Base-by-base conservation (phyloP, 2,113 vertebrate genomes). In the Laterallus jamaicensis region DNA sequence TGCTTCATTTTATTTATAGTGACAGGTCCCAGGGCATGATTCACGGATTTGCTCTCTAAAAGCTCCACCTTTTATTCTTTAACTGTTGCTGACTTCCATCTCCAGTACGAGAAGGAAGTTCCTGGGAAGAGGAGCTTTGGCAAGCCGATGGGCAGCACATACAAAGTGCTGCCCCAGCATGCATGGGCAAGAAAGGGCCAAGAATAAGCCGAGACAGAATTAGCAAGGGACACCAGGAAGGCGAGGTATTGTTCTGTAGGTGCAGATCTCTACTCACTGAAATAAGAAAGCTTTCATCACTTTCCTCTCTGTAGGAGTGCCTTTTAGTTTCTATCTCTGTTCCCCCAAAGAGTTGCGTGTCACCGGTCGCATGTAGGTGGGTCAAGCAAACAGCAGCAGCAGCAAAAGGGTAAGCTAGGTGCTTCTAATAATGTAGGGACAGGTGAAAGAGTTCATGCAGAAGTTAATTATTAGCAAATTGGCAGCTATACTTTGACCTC, bases 401-500 rank as follows among this genome's bases (percentile, higher is more conserved):
- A 10, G 35, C 78, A 62, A 62, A 62, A 54, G 67, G 54, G 70
- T 66, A 81, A 67, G 59, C 78, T 9, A 58, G n/a, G 21, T 74
- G 59, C 44, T n/a, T 87, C 35, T 58, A 80, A 64, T 58, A 77
- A 82, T 59, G 77, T 63, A 78, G 47, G 54, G 49, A 63, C 35
- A 26, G 64, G 42, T 40, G 60, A 67, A 92, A 28, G 50, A 80
- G 35, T 77, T 90, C 16, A 69, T 18, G 50, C 8, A 59, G 59
- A 77, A 80, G 86, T 92, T 86, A 95, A 93, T 82, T 90, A 88
- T 96, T 93, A 69, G 49, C 85, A 91, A 90, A 84, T 49, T 71
- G 67, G 59, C 63, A 62, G 59, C 4, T 12, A 81, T 59, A 88
- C 85, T 92, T 93, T 5, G 6, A 81, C 64, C 80, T 94, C 37